Percentiles rank a stretch among this genome's conserved stretches.
Evolutionary conservation across 2,113 vertebrate species (phyloP).

Genomic region (Spermophilus dauricus): DNA sequence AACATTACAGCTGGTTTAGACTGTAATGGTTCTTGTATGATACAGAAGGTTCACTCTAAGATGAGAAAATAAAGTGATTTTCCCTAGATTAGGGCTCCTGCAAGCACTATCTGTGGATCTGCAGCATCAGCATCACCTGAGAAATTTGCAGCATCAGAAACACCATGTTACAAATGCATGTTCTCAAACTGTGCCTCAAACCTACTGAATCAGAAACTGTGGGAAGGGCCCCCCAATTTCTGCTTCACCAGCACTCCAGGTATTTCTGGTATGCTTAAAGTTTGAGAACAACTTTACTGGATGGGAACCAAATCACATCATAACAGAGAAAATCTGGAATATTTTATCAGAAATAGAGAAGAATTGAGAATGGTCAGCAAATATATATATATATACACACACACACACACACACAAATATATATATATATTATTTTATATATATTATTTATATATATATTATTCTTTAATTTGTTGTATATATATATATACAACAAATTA

Average conservation of each 20-base stretch:
- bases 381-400: not conserved
- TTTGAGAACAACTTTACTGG: not conserved
- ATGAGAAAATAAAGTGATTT: not conserved
- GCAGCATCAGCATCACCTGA: not conserved
- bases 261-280: not conserved
- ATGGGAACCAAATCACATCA: not conserved
- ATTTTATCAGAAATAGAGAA: not conserved
- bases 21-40: not conserved
- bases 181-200: not conserved
- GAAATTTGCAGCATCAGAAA: rapidly evolving
- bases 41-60: not conserved
- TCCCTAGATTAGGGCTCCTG: not conserved
- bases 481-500: not conserved
- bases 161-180: not conserved
- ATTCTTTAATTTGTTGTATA: no score
- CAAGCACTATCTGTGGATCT: not conserved
- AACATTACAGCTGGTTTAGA: not conserved
- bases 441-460: no score
- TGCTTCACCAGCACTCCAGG: not conserved
- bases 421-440: not conserved
- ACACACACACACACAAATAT: no score
- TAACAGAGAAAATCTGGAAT: not conserved
- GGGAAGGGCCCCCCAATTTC: rapidly evolving
- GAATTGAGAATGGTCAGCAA: not conserved
- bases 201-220: not conserved